A percentile compares a stretch with the other conserved stretches of the same genome.
phyloP scores from a whole-genome alignment of 2,888 invertebrate genomes.

The Lysandra bellargus region DNA sequence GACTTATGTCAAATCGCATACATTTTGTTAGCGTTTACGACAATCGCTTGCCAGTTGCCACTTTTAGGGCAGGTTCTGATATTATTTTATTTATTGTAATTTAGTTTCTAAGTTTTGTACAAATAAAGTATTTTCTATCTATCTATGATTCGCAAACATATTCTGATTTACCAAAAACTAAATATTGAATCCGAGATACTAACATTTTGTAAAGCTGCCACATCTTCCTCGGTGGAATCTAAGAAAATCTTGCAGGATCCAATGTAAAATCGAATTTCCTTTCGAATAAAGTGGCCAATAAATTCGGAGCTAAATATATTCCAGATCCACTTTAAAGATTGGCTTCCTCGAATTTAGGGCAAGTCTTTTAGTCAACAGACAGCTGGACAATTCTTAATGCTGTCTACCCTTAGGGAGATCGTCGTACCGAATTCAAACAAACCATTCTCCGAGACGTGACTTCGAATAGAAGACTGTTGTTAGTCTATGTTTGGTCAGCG shows the following conservation, averaged over 20 bases:
- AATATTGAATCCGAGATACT: neutral
- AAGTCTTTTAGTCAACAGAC: slow-evolving; percentile 9
- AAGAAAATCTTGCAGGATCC: neutral
- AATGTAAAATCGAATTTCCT: neutral
- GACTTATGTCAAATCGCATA: too few species aligned
- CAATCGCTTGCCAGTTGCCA: too few species aligned
- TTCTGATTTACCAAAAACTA: neutral
- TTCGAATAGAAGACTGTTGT: neutral
- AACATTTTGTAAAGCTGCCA: neutral
- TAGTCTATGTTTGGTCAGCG: neutral
- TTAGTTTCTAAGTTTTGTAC: too few species aligned
- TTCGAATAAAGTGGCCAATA: slow-evolving; percentile 8
- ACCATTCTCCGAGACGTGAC: slow-evolving; percentile 2
- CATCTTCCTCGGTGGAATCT: neutral
- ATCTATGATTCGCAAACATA: too few species aligned
- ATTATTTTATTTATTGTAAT: too few species aligned
- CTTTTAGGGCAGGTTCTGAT: too few species aligned
- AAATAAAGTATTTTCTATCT: too few species aligned
- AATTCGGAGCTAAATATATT: slow-evolving; percentile 9
- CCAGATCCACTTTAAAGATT: slow-evolving; percentile 14
- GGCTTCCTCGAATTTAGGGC: slow-evolving; percentile 12
- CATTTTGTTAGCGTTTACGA: too few species aligned
- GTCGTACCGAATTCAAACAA: neutral
- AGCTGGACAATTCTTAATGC: slow-evolving; percentile 15
- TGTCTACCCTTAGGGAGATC: neutral